phyloP scores from a whole-genome alignment of 2,113 vertebrate species.

The Rhinichthys klamathensis region DNA sequence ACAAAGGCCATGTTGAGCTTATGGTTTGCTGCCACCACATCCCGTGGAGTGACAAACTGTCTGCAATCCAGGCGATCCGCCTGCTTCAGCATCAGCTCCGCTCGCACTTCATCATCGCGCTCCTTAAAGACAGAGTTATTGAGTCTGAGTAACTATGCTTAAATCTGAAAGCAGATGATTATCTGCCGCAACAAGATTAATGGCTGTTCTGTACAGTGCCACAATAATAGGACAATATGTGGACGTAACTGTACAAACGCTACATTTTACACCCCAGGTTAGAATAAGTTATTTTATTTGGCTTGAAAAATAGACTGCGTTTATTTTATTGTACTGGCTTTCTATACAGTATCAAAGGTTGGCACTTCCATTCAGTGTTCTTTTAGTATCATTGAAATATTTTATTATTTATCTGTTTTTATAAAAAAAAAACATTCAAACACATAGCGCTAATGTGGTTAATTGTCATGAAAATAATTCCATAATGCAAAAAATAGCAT shows the following conservation, averaged over 20 bases:
- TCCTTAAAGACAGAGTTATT: constrained; percentile 74
- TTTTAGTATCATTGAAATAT: no score
- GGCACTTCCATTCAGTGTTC: no score
- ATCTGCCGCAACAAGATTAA: constrained; percentile 4
- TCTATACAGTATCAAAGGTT: no score
- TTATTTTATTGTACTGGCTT: neutral
- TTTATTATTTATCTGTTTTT: no score
- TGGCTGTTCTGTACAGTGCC: neutral
- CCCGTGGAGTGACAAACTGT: constrained; percentile 92
- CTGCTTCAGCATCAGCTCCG: constrained; percentile 90
- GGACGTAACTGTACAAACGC: neutral
- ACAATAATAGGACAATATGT: neutral
- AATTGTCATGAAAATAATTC: neutral
- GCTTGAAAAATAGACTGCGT: neutral
- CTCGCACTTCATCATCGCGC: constrained; percentile 81
- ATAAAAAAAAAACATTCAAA: no score
- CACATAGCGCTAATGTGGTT: neutral
- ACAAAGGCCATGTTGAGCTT: constrained; percentile 97
- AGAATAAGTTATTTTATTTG: neutral
- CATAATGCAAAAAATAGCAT: neutral
- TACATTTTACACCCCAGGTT: neutral
- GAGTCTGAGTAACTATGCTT: neutral
- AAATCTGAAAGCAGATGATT: neutral
- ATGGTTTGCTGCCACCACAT: constrained; percentile 92
- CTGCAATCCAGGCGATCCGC: constrained; percentile 91